Base-by-base conservation (phyloP, 2,888 invertebrate genomes). In the Ophioninae sp. region DNA sequence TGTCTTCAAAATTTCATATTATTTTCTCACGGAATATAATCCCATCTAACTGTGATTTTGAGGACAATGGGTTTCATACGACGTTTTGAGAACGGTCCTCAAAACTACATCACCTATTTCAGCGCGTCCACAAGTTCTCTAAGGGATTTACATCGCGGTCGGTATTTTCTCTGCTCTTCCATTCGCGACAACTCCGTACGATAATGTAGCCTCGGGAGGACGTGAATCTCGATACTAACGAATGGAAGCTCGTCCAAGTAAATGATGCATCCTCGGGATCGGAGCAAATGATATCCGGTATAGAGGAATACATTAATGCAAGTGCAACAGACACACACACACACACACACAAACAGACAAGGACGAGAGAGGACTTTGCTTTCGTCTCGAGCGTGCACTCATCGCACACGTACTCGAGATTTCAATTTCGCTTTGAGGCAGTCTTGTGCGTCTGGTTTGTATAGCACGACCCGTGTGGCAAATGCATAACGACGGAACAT, bases 391-490 rank as follows among this genome's bases (percentile, higher is more conserved):
- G 7, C 51, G 2, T 22, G 41, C 61, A 44, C 63, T n/a, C 30
- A 41, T 73, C 37, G 58, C 23, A n/a, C 44, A 78, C 39, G 41
- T 58, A 59, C 23, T 17, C 44, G 20, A 67, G 68, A 69, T 74
- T 80, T 83, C 63, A 68, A 76, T 83, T 79, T 68, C 56, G 20
- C 75, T 76, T 79, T 72, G 63, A 68, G 37, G 64, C 22, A n/a
- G 22, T 22, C 22, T 22, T 22, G 30, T 30, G 56, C 41, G 44
- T 41, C 51, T 56, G 75, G 64, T 39, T 82, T 59, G 37, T 30
- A 58, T 10, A 51, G 51, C 51, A 17, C 17, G 61, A 6, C 64
- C 79, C n/a, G n/a, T 65, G 41, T 72, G 20, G 58, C 39, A 39
- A 82, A 79, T 69, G 30, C 44, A 58, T 51, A 41, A 13, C 10